Evolutionary conservation across 2,797 vertebrate genomes (phyloP), one percentile per base, ranked within the genome.

Genomic region (Carapus acus): DNA sequence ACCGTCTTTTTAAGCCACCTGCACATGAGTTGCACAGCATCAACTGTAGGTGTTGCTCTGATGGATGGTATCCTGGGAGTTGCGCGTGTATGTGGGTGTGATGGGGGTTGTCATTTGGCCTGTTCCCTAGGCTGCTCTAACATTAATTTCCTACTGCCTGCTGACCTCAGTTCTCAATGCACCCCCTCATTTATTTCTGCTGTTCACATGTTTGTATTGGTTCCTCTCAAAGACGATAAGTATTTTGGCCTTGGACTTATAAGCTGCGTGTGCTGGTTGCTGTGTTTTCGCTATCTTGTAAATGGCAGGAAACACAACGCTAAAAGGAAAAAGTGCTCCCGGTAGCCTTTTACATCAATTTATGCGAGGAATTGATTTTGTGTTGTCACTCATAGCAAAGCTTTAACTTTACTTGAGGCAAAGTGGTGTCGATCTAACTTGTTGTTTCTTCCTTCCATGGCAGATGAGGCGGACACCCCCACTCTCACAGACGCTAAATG

Each of bases 381-480:
- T 22, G 11, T 59, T 18, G 8, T 41, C 34, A 18, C 40, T 20
- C 12, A 21, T 14, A 12, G 7, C 13, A n/a, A 4, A n/a, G 2
- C 34, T 42, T 55, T 40, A 40, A 11, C 36, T 20, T 15, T 40
- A 54, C 29, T 19, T 19, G 16, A 19, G 38, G 16, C 38, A 19
- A 9, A 7, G 36, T 17, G 36, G 34, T 23, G 4, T 24, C 24
- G 39, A 77, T 40, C 65, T 20, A 40, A 70, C 7, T 18, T 42
- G 67, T 62, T 59, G 59, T 80, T 73, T 67, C 24, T 2, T 44
- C 36, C 43, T 47, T 34, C 6, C 61, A 24, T 36, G 3, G 20
- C 80, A 98, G 96, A 92, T 94, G 94, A 93, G 37, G 78, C 90
- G 4, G 87, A 94, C 85, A 89, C 90, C 67, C 89, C 94, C 55